Evolutionary conservation across 1,140 invertebrate genomes (phyloP), one percentile per base, ranked within the genome.

Genomic region (Pseudachorutes palmiensis): DNA sequence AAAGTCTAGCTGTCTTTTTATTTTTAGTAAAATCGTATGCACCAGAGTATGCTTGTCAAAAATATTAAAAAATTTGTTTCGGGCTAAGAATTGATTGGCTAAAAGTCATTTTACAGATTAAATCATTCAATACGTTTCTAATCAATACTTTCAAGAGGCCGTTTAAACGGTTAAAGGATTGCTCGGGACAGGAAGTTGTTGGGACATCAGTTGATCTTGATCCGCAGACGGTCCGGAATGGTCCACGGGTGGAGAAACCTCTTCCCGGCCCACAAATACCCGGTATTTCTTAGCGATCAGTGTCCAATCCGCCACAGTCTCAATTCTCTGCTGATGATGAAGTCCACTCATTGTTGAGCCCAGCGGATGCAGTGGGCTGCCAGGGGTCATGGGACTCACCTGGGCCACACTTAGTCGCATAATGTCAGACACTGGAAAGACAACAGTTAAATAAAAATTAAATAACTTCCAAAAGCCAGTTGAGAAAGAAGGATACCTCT

Each of bases 281-380:
- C 90, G 82, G 76, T 94, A 95, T 75, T 92, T 92, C 77, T 89
- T 89, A 9, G 90, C 87, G 30, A 95, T 93, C 1, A 85, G 81
- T 71, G 91, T 87, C 92, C 92, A 95, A 76, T 95, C 91, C 2
- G 91, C 88, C 0, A 94, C 90, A 74, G 90, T 92, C 77, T 94
- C 92, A 66, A 94, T 91, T 68, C 88, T 31, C 29, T 63, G 82
- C 64, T 82, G 78, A 51, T 82, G 79, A 74, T 86, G 83, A 72
- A 84, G 84, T 76, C 91, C 89, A 71, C 89, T 91, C 58, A 90
- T 75, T 74, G 90, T 90, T 1, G 88, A 91, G 30, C 88, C 89
- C n/a, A 71, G n/a, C 2, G 65, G 67, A 63, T 74, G 64, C 1
- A 90, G 76, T 0, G 87, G 88, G 76, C 87, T 91, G 66, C 90